Percentiles rank a stretch among this genome's conserved stretches.
Evolutionary conservation across 2,888 invertebrate genomes (phyloP).

Genomic region (Acrobasis suavella): DNA sequence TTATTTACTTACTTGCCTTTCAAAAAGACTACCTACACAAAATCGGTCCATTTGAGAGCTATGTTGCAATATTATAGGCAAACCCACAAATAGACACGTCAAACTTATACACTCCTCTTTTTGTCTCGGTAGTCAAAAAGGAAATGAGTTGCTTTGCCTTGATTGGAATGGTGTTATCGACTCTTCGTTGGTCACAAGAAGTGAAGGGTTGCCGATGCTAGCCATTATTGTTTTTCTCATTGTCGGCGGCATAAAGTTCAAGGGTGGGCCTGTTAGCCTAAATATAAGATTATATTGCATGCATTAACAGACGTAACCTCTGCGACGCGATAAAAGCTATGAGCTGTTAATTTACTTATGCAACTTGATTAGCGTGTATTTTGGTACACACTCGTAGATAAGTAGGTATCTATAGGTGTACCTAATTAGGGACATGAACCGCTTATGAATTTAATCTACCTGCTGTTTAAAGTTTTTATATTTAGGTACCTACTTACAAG

Average conservation of each 20-base stretch:
- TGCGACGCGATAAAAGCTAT: slow-evolving; percentile 34
- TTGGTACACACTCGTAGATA: too few species aligned
- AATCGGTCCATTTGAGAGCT: too few species aligned
- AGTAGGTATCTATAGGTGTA: too few species aligned
- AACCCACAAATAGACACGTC: too few species aligned
- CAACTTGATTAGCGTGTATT: slow-evolving; percentile 4
- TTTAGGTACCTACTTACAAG: too few species aligned
- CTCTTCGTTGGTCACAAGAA: slow-evolving; percentile 44
- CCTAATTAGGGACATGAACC: not conserved
- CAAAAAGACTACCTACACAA: too few species aligned
- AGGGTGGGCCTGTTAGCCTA: slow-evolving; percentile 46
- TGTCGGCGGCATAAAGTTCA: slow-evolving; percentile 61
- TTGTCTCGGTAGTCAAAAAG: not conserved
- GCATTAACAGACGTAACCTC: slow-evolving; percentile 9
- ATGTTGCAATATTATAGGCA: too few species aligned
- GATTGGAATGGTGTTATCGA: slow-evolving; percentile 56
- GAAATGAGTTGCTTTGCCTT: slow-evolving; percentile 22
- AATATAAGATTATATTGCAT: slow-evolving; percentile 16
- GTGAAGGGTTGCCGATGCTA: slow-evolving; percentile 67
- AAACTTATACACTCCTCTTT: too few species aligned
- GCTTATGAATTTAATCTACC: not conserved
- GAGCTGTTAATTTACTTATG: slow-evolving; percentile 21
- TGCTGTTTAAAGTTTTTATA: too few species aligned
- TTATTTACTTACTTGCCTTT: too few species aligned
- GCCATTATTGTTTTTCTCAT: slow-evolving; percentile 66